A percentile compares a stretch with the other conserved stretches of the same genome.
Conservation (phyloP, 2,888 invertebrate species). For the Buathra laborator region DNA sequence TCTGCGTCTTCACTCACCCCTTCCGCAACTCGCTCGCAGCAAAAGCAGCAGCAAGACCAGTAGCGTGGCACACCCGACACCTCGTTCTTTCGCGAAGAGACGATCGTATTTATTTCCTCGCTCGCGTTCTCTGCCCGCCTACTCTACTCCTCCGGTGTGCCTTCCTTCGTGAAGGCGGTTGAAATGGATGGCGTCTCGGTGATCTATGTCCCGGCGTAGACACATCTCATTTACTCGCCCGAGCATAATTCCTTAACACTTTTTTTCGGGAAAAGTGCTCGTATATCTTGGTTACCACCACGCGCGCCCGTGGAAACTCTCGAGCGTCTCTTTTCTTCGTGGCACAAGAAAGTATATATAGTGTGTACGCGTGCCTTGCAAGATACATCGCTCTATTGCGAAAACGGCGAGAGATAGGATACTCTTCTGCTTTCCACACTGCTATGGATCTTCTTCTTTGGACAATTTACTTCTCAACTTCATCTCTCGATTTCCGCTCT, state of each 20-base stretch:
- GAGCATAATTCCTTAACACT: conserved; percentile 87
- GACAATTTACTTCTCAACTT: conserved; percentile 32
- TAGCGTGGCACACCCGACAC: conserved; percentile 48
- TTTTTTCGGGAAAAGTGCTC: conserved; percentile 84
- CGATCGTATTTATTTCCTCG: conserved; percentile 83
- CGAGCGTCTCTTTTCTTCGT: conserved; percentile 70
- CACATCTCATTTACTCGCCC: conserved; percentile 87
- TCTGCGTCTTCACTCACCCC: conserved; percentile 59
- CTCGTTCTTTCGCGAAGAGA: conserved; percentile 70
- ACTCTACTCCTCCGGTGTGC: conserved; percentile 5
- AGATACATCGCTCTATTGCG: conserved; percentile 46
- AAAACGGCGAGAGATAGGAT: conserved; percentile 19
- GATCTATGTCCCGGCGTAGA: conserved; percentile 81
- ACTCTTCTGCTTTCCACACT: conserved; percentile 11
- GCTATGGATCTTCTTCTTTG: background rate
- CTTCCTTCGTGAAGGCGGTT: conserved; percentile 57
- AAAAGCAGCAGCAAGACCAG: conserved; percentile 42
- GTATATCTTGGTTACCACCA: conserved; percentile 82
- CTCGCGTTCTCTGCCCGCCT: conserved; percentile 26
- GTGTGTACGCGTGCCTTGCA: conserved; percentile 41
- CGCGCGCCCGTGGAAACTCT: conserved; percentile 72
- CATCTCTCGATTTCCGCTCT: conserved; percentile 26
- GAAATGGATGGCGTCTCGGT: conserved; percentile 73
- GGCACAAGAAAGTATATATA: conserved; percentile 45
- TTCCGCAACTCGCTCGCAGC: conserved; percentile 46